Base-by-base conservation (phyloP, 1,140 invertebrate species). In the Sminthurides bifidus region DNA sequence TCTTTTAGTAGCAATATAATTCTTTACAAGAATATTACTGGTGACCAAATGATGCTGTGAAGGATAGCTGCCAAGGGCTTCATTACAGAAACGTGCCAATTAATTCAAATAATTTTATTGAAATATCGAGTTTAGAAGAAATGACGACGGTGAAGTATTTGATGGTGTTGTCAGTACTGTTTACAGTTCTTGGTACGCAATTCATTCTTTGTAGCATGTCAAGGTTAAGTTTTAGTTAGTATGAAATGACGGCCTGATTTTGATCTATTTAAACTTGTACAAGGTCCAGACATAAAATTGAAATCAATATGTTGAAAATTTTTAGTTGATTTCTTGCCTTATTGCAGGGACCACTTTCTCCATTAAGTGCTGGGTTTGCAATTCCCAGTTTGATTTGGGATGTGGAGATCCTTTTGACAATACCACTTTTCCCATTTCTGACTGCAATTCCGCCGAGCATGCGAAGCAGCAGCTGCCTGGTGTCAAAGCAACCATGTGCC, bases 401-500 rank as follows among this genome's bases (percentile, higher is more conserved):
- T 93, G 90, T 70, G 81, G 81, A 0, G 89, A 93, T 75, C 91
- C 91, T 1, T 94, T 94, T 68, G 89, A 93, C 70, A 94, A 94
- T 65, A 77, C 78, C 33, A 85, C 88, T 1, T 79, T 90, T 52
- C 85, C 85, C 0, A 89, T 92, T 33, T 84, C 81, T 2, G 88
- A 93, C 68, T 93, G 89, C 65, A 77, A 76, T 56, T 77, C 84
- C 66, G 78, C 79, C 57, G 50, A 38, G 30, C 24, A 53, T 2
- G 33, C 53, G 33, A 44, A 45, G 19, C 72, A 70, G 21, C 74
- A 77, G 29, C 69, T 87, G 21, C 79, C 79, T 14, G 81, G 78
- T 23, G 73, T 84, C 0, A 76, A 74, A 43, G 75, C 88, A 0
- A 87, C 82, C 4, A 91, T 94, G 87, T 94, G 90, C 68, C 76